These are phyloP conservation scores for Nemoura dubitans DNA, from an alignment of 2,888 invertebrate genomes.

Conservation along the genomic window DNA sequence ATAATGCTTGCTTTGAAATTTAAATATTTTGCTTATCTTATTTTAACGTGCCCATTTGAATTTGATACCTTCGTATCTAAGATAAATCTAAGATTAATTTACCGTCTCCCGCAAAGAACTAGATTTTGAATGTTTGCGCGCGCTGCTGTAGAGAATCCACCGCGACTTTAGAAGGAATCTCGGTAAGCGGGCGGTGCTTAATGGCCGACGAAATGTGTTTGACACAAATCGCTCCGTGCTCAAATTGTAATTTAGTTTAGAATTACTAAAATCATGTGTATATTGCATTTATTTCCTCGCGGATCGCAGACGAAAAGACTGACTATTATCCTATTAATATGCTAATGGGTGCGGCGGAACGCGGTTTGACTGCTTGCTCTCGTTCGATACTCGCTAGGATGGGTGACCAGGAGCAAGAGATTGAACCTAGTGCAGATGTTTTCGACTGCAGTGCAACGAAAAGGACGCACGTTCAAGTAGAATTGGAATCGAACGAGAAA, in stretches of 20 bases:
- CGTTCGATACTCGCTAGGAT: background rate
- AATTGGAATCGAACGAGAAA: conserved; percentile 33
- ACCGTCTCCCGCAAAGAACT: too few species aligned
- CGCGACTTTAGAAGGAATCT: background rate
- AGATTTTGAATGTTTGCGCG: background rate
- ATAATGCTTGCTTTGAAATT: too few species aligned
- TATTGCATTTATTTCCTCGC: background rate
- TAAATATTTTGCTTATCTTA: too few species aligned
- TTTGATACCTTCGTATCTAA: too few species aligned
- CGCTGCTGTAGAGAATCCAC: background rate
- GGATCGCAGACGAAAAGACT: background rate
- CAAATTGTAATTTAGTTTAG: background rate
- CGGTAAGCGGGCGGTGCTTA: background rate
- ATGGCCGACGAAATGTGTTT: background rate
- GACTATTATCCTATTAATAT: background rate
- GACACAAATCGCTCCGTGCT: background rate
- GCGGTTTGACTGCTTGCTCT: background rate
- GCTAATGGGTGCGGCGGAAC: background rate
- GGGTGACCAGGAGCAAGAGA: background rate
- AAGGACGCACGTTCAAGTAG: conserved; percentile 31
- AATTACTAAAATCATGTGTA: background rate
- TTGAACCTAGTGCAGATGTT: background rate
- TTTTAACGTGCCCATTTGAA: too few species aligned
- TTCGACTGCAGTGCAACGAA: background rate
- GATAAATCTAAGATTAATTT: too few species aligned